Conservation (phyloP, 2,888 invertebrate species). For the Drosophila pegasa region DNA sequence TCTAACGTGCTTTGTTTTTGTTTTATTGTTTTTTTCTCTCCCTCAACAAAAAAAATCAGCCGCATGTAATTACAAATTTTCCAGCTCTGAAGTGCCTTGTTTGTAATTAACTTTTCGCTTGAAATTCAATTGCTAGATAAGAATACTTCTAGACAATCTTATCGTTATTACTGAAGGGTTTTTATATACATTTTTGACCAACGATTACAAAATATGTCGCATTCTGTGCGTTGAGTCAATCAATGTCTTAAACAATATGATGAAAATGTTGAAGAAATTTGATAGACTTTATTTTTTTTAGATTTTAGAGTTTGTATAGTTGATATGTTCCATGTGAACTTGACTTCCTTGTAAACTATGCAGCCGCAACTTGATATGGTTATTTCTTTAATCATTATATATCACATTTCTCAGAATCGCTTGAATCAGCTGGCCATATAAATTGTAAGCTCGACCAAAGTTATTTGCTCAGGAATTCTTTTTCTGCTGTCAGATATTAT, state of each 20-base stretch:
- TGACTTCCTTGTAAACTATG: neutral
- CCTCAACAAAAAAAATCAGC: neutral
- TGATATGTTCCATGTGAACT: neutral
- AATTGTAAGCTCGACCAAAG: neutral
- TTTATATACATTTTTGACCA: slow-evolving; percentile 17
- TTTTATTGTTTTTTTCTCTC: slow-evolving; percentile 5
- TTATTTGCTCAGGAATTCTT: neutral
- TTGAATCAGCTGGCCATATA: neutral
- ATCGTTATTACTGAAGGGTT: slow-evolving; percentile 32
- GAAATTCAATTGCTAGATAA: slow-evolving; percentile 37
- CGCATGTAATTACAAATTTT: slow-evolving; percentile 1
- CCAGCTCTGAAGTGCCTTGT: neutral
- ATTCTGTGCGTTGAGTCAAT: neutral
- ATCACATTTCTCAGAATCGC: neutral
- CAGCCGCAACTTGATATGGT: neutral
- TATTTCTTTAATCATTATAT: neutral
- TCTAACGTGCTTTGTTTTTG: slow-evolving; percentile 9
- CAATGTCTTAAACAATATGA: neutral
- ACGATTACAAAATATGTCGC: neutral
- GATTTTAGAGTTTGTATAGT: neutral
- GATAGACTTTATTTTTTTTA: neutral
- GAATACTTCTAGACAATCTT: slow-evolving; percentile 39
- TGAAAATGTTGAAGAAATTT: slow-evolving; percentile 2
- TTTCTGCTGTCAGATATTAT: neutral
- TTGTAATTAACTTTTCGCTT: slow-evolving; percentile 48